Percentiles rank a stretch among this genome's conserved stretches.
These are phyloP conservation scores for Coreoperca whiteheadi DNA, from an alignment of 2,113 vertebrate genomes.

Conservation along the genomic window DNA sequence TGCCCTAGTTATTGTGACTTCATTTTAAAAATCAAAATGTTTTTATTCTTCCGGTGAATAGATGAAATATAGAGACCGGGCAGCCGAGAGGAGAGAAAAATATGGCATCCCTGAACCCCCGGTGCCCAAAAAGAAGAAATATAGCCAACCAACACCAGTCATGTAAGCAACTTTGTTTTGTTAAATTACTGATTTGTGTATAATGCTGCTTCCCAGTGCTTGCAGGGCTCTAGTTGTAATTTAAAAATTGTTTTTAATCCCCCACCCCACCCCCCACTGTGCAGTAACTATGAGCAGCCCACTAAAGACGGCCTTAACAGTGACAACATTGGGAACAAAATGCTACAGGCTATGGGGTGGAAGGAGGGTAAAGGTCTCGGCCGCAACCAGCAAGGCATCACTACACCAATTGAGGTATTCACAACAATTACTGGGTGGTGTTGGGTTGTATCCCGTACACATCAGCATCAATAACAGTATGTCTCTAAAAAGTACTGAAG, in stretches of 20 bases:
- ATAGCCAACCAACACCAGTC: conserved; percentile 87
- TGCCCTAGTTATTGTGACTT: neutral
- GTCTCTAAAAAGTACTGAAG: neutral
- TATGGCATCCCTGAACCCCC: conserved; percentile 98
- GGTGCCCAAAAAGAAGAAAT: conserved; percentile 96
- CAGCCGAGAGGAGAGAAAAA: conserved; percentile 96
- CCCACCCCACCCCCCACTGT: too few species aligned
- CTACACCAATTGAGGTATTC: conserved; percentile 93
- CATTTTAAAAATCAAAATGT: neutral
- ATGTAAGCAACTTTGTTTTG: conserved; percentile 83
- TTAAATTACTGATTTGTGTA: neutral
- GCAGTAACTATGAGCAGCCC: conserved; percentile 97
- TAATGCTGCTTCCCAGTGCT: neutral
- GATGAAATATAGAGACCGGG: conserved; percentile 98
- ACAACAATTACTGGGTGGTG: neutral
- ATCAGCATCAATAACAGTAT: neutral
- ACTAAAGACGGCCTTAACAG: conserved; percentile 98
- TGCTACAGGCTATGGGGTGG: conserved; percentile 99
- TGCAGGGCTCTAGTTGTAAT: neutral
- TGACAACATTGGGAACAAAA: conserved; percentile 99
- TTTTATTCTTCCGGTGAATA: conserved; percentile 58
- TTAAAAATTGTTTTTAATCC: too few species aligned
- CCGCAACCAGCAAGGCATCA: conserved; percentile 97
- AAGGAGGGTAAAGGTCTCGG: conserved; percentile 97
- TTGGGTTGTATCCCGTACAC: neutral